A percentile compares a stretch with the other conserved stretches of the same genome.
Conservation (phyloP, 1,140 invertebrate species). For the Scaptodrosophila lebanonensis region DNA sequence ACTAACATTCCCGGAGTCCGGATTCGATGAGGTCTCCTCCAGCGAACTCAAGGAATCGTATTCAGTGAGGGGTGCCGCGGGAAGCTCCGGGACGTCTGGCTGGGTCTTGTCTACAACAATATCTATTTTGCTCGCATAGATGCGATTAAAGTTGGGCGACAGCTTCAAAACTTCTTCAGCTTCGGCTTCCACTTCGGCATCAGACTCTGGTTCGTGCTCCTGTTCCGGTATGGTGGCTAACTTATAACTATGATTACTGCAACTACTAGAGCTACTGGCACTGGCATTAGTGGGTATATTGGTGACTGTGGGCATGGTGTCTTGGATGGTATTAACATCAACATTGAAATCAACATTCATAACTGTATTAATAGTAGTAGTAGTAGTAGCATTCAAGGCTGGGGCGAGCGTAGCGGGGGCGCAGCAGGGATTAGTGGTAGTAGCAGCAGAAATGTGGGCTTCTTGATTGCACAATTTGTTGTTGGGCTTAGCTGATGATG, state of each 20-base stretch:
- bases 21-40: constrained; percentile 70
- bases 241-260: constrained; percentile 69
- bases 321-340: constrained; percentile 48
- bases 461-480: constrained; percentile 1
- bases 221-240: constrained; percentile 69
- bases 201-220: constrained; percentile 29
- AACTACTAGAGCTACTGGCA: constrained; percentile 43
- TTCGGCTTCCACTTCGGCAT: constrained; percentile 2
- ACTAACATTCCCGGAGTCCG: constrained; percentile 73
- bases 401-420: constrained; percentile 34
- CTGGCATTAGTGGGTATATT: constrained; percentile 41
- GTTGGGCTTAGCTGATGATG: constrained; percentile 14
- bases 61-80: constrained; percentile 21
- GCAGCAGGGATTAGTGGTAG: constrained; percentile 48
- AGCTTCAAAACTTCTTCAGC: constrained; percentile 31
- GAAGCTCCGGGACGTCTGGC: background rate
- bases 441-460: constrained; percentile 13
- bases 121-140: constrained; percentile 64
- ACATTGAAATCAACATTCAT: constrained; percentile 43
- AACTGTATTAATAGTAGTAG: constrained; percentile 57
- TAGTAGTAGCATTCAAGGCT: no score
- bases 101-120: constrained; percentile 51
- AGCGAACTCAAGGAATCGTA: constrained; percentile 67
- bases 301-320: constrained; percentile 10
- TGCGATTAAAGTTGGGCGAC: constrained; percentile 69